Base-by-base conservation (phyloP, 2,113 vertebrate genomes). In the Cryptoleucopteryx plumbea region DNA sequence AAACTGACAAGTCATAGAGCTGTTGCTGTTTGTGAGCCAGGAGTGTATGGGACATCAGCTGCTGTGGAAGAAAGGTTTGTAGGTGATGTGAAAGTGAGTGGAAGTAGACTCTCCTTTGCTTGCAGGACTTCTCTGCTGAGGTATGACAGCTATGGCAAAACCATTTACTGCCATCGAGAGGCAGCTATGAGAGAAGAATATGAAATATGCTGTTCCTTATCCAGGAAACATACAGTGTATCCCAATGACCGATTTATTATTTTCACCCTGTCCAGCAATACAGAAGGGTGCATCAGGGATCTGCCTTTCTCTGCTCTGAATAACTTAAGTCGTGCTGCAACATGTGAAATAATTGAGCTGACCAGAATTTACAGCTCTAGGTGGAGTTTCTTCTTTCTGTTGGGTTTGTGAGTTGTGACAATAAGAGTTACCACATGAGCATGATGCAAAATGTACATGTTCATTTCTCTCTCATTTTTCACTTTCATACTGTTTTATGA, bases 101-200 rank as follows among this genome's bases (percentile, higher is more conserved):
- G 95, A 97, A 97, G 93, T 45, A 92, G 92, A 92, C 66, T 95
- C 79, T 96, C 81, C 94, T 96, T 94, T 95, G 68, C 94, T 97
- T 97, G 88, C 66, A 91, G 81, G 82, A 93, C 95, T 94, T 97
- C 84, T 95, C 96, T 97, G 93, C 93, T 97, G 97, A 98, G 94
- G 91, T 96, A 71, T 96, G 96, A 95, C 95, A 97, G 94, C n/a
- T 77, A 67, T 94, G 97, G 96, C 87, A 96, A 94, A 94, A 94
- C 98, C 98, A 96, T 98, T 98, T 98, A 98, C 98, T 97, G 96
- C 98, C 97, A 98, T 98, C 98, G 94, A 97, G 98, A 98, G 98
- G 98, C 97, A 97, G 90, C 95, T 97, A 22, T 88, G 96, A 96
- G 97, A 95, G 96, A 86, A 96, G 93, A 98, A 95, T 96, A 95